Evolutionary conservation across 2,113 vertebrate species (phyloP).

Genomic region (Thalassoma bifasciatum): DNA sequence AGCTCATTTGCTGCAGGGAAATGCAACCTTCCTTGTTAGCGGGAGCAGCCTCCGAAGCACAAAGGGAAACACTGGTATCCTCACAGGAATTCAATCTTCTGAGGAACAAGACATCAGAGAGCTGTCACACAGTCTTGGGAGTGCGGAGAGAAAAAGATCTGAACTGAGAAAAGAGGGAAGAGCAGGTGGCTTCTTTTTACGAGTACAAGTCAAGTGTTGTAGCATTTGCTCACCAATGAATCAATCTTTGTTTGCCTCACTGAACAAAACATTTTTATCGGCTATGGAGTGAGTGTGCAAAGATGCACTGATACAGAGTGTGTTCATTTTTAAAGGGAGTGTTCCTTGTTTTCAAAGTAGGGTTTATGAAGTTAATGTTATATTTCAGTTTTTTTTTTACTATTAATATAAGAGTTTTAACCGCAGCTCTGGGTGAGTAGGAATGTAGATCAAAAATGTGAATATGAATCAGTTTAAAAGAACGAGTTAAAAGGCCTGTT

Average conservation of each 20-base stretch:
- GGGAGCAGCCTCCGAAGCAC: constrained; percentile 15
- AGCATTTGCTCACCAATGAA: neutral
- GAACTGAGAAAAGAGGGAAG: neutral
- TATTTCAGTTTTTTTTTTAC: too few species aligned
- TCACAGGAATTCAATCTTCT: constrained; percentile 39
- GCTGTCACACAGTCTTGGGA: constrained; percentile 14
- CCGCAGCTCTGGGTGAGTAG: constrained; percentile 1
- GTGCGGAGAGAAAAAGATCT: neutral
- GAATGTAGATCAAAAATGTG: too few species aligned
- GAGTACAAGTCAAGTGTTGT: neutral
- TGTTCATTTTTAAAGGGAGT: too few species aligned
- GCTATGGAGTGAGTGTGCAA: too few species aligned
- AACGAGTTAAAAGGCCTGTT: too few species aligned
- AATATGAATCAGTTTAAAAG: too few species aligned
- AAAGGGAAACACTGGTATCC: constrained; percentile 18
- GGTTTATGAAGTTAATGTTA: too few species aligned
- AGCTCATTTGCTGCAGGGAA: too few species aligned
- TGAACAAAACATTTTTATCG: too few species aligned
- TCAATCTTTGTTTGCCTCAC: neutral
- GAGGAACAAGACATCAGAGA: constrained; percentile 45
- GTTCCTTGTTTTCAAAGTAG: too few species aligned
- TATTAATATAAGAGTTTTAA: too few species aligned
- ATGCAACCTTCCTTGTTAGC: constrained; percentile 33
- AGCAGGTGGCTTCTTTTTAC: neutral
- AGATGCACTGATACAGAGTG: too few species aligned